phyloP scores from a whole-genome alignment of 2,113 vertebrate genomes.

The Diadophis punctatus region DNA sequence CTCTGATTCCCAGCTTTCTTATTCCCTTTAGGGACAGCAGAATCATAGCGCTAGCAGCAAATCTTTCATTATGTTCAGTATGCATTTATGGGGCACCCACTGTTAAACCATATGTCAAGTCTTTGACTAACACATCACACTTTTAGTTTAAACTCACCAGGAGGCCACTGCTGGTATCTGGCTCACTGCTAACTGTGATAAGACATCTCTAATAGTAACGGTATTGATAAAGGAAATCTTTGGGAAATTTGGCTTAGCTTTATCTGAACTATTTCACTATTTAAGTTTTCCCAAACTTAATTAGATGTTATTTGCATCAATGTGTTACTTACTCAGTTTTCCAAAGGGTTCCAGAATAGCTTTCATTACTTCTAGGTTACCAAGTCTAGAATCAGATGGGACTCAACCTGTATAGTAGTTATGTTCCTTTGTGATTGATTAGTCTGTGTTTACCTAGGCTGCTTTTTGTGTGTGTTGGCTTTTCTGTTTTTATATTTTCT shows the following conservation, averaged over 20 bases:
- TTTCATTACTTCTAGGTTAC: neutral
- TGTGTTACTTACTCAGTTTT: neutral
- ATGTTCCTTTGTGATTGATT: neutral
- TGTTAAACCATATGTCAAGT: slow-evolving; percentile 15
- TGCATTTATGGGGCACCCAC: neutral
- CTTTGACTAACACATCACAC: slow-evolving; percentile 10
- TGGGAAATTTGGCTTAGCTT: neutral
- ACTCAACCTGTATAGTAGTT: neutral
- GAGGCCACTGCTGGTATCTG: neutral
- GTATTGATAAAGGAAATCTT: neutral
- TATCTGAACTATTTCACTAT: neutral
- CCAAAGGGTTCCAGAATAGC: neutral
- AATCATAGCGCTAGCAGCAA: accelerated
- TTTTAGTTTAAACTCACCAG: slow-evolving; percentile 14
- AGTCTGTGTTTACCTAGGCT: neutral
- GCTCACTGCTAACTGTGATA: accelerated
- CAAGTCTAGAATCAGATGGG: neutral
- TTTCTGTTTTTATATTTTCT: neutral
- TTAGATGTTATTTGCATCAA: neutral
- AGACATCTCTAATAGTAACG: neutral
- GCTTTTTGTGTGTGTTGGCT: neutral
- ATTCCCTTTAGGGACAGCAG: neutral
- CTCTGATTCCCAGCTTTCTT: neutral
- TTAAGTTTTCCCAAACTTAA: neutral
- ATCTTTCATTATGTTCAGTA: neutral